These are phyloP conservation scores for Lucifuga dentata DNA, from an alignment of 2,113 vertebrate genomes.

Conservation along the genomic window DNA sequence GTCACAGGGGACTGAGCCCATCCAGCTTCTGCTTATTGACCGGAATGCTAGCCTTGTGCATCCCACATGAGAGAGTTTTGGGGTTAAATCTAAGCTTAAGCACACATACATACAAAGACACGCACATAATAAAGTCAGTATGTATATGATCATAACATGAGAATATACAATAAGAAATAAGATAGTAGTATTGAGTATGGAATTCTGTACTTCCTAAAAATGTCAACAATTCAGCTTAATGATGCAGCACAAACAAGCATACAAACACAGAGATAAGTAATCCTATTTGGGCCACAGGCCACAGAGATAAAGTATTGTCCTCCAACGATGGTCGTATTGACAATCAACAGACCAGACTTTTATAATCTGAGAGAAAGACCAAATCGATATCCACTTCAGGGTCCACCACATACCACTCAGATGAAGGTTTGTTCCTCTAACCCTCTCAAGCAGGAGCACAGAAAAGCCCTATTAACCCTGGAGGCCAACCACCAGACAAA, in stretches of 20 bases:
- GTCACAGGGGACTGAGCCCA: conserved; percentile 39
- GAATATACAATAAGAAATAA: conserved; percentile 15
- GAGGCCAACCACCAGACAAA: conserved; percentile 55
- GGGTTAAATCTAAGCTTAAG: conserved; percentile 40
- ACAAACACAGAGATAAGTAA: conserved; percentile 40
- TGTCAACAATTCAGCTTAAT: conserved; percentile 12
- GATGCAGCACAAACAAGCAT: conserved; percentile 8
- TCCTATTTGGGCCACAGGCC: conserved; percentile 41
- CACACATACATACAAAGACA: conserved; percentile 3
- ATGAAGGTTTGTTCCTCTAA: conserved; percentile 38
- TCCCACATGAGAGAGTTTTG: conserved; percentile 36
- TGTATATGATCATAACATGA: conserved; percentile 9
- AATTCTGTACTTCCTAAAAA: conserved; percentile 23
- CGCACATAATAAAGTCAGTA: neutral
- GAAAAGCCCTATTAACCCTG: conserved; percentile 39
- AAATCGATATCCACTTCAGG: conserved; percentile 64
- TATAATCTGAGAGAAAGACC: conserved; percentile 65
- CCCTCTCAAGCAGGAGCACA: conserved; percentile 42
- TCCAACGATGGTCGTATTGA: conserved; percentile 56
- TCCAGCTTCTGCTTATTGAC: conserved; percentile 50
- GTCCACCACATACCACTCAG: conserved; percentile 46
- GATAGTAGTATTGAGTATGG: neutral
- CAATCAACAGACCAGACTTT: conserved; percentile 50
- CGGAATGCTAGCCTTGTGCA: conserved; percentile 34
- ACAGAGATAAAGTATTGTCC: conserved; percentile 55